Percentiles rank a stretch among this genome's conserved stretches.
These are phyloP conservation scores for Microtus montanus DNA, from an alignment of 2,113 vertebrate species.

Conservation along the genomic window DNA sequence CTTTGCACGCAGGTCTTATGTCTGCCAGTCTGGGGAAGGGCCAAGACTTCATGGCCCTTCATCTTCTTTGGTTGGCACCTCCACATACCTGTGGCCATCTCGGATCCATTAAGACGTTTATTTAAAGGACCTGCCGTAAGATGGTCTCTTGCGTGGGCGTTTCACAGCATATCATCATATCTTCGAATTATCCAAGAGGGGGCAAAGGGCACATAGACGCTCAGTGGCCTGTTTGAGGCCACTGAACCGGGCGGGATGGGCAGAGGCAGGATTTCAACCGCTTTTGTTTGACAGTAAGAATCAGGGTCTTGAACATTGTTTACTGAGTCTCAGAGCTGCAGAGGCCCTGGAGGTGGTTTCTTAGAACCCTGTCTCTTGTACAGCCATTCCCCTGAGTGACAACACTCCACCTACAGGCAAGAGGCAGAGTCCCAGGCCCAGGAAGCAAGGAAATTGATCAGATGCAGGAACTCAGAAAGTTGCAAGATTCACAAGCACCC, in stretches of 20 bases:
- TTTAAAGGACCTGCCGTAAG: not conserved
- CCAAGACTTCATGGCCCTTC: not conserved
- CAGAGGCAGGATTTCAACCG: not conserved
- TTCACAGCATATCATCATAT: not conserved
- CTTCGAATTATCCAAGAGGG: not conserved
- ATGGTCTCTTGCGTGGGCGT: accelerated
- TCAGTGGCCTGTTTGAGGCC: not conserved
- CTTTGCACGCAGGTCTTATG: not conserved
- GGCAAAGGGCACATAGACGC: not conserved
- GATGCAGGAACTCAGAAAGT: not conserved
- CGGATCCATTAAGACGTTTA: accelerated
- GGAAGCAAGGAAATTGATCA: not conserved
- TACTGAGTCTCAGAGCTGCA: not conserved
- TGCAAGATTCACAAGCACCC: not conserved
- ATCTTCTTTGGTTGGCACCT: not conserved
- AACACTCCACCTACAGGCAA: not conserved
- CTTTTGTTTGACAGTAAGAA: not conserved
- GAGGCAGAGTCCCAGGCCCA: not conserved
- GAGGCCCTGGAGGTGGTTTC: no score
- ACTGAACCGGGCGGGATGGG: not conserved
- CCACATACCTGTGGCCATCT: not conserved
- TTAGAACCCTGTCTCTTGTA: accelerated
- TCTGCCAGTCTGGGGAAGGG: not conserved
- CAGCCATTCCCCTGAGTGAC: not conserved
- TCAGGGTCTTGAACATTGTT: not conserved